Conservation (phyloP, 2,888 invertebrate genomes). For the Aleiodes testaceus region DNA sequence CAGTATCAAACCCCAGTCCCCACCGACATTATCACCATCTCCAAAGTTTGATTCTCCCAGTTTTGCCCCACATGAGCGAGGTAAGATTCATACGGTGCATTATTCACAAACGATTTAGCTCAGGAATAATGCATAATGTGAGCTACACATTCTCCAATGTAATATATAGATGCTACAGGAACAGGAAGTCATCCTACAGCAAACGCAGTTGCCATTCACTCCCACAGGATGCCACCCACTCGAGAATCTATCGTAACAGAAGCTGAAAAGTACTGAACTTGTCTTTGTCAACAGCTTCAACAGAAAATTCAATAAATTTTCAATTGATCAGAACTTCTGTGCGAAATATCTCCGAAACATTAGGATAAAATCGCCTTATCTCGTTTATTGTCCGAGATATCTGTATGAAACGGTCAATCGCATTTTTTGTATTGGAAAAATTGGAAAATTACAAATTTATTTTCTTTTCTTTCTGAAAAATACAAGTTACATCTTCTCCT, state of each 20-base stretch:
- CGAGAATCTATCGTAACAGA: constrained; percentile 24
- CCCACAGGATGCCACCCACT: constrained; percentile 10
- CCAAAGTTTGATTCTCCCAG: constrained; percentile 29
- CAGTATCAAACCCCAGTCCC: no score
- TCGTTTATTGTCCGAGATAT: no score
- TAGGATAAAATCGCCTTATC: no score
- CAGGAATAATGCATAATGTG: constrained; percentile 60
- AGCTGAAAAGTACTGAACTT: constrained; percentile 2
- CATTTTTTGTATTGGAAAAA: no score
- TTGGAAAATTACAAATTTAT: no score
- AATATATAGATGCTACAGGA: constrained; percentile 18
- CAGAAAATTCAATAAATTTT: neutral
- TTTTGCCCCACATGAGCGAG: constrained; percentile 31
- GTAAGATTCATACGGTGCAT: constrained; percentile 59
- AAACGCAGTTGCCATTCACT: constrained; percentile 10
- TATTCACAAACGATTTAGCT: constrained; percentile 64
- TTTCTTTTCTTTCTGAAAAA: no score
- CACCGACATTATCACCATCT: neutral
- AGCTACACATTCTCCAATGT: constrained; percentile 45
- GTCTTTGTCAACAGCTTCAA: neutral
- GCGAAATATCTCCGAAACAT: neutral
- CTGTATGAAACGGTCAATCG: no score
- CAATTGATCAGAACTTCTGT: neutral
- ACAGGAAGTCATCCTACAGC: constrained; percentile 27
- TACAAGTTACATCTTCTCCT: no score